Percentiles rank a stretch among this genome's conserved stretches.
phyloP scores from a whole-genome alignment of 2,888 invertebrate species.

The Dynastes hyllus region DNA sequence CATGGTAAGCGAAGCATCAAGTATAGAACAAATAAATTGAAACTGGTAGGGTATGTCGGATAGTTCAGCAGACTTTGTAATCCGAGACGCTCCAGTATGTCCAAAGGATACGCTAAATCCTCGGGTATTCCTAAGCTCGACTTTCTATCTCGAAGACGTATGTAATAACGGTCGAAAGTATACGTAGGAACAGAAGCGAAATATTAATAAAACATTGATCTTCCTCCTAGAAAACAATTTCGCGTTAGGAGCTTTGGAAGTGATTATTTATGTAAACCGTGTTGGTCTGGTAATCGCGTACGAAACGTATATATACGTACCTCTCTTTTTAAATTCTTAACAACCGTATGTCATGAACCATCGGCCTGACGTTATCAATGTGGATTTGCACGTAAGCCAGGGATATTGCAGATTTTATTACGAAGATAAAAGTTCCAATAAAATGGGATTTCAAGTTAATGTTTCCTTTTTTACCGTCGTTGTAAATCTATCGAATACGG shows the following conservation, averaged over 20 bases:
- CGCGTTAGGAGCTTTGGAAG: too few relatives aligned
- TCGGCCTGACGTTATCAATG: neutral
- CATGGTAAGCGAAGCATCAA: neutral
- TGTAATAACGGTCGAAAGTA: too few relatives aligned
- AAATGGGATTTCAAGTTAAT: slow-evolving; percentile 20
- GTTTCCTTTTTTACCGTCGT: slow-evolving; percentile 19
- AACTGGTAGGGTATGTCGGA: neutral
- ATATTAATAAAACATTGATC: too few relatives aligned
- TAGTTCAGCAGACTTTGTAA: neutral
- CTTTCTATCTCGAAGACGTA: too few relatives aligned
- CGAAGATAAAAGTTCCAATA: slow-evolving; percentile 19
- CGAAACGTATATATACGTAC: too few relatives aligned
- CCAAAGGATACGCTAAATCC: neutral
- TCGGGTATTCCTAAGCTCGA: too few relatives aligned
- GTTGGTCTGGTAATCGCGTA: too few relatives aligned
- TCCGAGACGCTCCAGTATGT: neutral
- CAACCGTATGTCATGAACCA: neutral
- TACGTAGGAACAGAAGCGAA: too few relatives aligned
- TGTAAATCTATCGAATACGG: slow-evolving; percentile 13
- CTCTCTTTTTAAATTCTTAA: too few relatives aligned
- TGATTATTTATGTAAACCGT: too few relatives aligned
- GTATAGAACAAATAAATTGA: slow-evolving; percentile 13
- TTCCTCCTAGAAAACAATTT: too few relatives aligned
- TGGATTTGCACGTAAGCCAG: slow-evolving; percentile 3
- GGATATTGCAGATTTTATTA: slow-evolving; percentile 25